Evolutionary conservation across 1,140 invertebrate species (phyloP).

Genomic region (Lithobius niger): DNA sequence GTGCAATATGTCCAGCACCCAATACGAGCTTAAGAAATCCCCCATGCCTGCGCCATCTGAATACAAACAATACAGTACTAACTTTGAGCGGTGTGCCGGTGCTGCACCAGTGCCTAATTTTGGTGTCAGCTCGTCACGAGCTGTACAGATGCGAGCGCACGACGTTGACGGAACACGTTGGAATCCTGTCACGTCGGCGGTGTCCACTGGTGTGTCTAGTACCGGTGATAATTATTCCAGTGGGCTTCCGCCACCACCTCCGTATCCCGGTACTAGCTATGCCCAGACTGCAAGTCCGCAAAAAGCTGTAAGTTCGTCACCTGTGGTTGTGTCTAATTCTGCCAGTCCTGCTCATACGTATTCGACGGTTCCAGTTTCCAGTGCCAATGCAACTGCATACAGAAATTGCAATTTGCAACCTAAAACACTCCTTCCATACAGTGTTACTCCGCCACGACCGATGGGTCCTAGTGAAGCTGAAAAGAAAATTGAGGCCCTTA

Average conservation of each 20-base stretch:
- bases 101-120: too few species aligned
- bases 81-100: too few species aligned
- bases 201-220: too few species aligned
- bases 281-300: too few species aligned
- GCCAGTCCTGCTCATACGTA: constrained; percentile 13
- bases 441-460: constrained; percentile 53
- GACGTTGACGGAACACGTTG: too few species aligned
- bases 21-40: constrained; percentile 12
- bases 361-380: constrained; percentile 11
- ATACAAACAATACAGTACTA: constrained; percentile 1
- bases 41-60: constrained; percentile 13
- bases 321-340: constrained; percentile 13
- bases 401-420: constrained; percentile 28
- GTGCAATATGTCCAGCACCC: not conserved
- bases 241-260: constrained; percentile 19
- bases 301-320: constrained; percentile 10
- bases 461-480: constrained; percentile 33
- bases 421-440: constrained; percentile 69
- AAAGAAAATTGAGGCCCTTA: constrained; percentile 33
- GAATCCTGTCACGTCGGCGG: too few species aligned
- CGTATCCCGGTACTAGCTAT: constrained; percentile 19
- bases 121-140: too few species aligned
- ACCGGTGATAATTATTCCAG: not conserved
- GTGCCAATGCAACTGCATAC: constrained; percentile 9
- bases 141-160: too few species aligned